Evolutionary conservation across 2,888 invertebrate genomes (phyloP).

Genomic region (Lepeophtheirus nordmannii): DNA sequence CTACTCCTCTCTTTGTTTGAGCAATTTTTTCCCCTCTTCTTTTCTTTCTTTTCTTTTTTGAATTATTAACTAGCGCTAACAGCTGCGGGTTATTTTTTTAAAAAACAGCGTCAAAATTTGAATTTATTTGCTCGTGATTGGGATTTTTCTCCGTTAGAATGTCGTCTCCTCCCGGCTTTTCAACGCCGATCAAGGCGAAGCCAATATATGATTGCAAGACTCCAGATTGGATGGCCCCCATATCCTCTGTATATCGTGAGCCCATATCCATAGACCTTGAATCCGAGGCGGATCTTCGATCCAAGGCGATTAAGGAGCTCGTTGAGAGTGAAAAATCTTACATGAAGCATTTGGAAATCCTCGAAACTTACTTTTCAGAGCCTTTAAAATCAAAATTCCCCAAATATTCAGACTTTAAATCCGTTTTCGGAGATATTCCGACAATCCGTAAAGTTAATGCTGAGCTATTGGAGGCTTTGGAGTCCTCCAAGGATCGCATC

Average conservation of each 20-base stretch:
- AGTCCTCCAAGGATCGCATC: constrained; percentile 39
- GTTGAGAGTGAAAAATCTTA: constrained; percentile 53
- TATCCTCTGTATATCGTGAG: not conserved
- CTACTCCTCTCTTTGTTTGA: too few species aligned
- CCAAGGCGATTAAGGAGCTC: constrained; percentile 49
- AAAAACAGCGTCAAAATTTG: too few species aligned
- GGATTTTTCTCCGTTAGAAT: too few species aligned
- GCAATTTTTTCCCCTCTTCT: too few species aligned
- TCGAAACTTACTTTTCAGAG: constrained; percentile 46
- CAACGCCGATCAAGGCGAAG: too few species aligned
- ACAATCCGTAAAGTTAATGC: constrained; percentile 38
- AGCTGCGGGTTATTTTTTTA: too few species aligned
- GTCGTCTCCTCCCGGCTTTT: too few species aligned
- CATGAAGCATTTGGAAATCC: constrained; percentile 47
- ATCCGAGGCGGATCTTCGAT: not conserved
- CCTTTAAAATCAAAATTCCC: constrained; percentile 39
- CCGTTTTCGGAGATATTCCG: constrained; percentile 48
- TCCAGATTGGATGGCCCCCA: constrained; percentile 19
- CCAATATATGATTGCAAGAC: not conserved
- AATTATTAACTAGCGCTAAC: too few species aligned
- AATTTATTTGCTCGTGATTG: too few species aligned
- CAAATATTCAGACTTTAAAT: constrained; percentile 31
- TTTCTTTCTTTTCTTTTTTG: too few species aligned
- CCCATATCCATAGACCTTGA: not conserved
- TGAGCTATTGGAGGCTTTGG: constrained; percentile 33